Percentiles rank a stretch among this genome's conserved stretches.
These are phyloP conservation scores for Lonchura striata DNA, from an alignment of 2,113 vertebrate species.

Conservation along the genomic window DNA sequence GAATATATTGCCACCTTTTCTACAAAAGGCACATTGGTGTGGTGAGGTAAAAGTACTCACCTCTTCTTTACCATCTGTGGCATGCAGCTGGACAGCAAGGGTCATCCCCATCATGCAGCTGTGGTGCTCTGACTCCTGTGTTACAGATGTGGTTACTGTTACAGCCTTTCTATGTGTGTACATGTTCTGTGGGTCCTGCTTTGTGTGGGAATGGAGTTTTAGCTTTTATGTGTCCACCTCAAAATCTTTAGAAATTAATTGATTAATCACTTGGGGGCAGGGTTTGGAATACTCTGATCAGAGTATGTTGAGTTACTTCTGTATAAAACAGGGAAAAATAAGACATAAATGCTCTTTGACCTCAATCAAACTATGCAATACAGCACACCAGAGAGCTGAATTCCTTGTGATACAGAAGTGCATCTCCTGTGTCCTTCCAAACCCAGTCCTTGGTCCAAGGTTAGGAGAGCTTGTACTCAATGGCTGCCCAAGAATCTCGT, in stretches of 20 bases:
- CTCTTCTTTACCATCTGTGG: background rate
- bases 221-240: background rate
- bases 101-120: background rate
- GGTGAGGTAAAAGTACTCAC: background rate
- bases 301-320: background rate
- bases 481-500: background rate
- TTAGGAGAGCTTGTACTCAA: conserved; percentile 23
- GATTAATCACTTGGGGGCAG: background rate
- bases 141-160: background rate
- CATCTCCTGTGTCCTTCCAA: conserved; percentile 26
- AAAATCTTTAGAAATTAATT: background rate
- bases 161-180: background rate
- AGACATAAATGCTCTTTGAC: background rate
- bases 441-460: conserved; percentile 48
- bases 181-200: background rate
- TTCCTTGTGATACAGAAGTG: background rate
- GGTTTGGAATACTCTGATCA: background rate
- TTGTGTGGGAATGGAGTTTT: background rate
- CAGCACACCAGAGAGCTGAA: background rate
- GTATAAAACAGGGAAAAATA: background rate
- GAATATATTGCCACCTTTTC: background rate
- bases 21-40: background rate
- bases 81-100: background rate
- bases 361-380: conserved; percentile 48
- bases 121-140: background rate